Evolutionary conservation across 2,113 vertebrate genomes (phyloP).

Genomic region (Pterocles gutturalis): DNA sequence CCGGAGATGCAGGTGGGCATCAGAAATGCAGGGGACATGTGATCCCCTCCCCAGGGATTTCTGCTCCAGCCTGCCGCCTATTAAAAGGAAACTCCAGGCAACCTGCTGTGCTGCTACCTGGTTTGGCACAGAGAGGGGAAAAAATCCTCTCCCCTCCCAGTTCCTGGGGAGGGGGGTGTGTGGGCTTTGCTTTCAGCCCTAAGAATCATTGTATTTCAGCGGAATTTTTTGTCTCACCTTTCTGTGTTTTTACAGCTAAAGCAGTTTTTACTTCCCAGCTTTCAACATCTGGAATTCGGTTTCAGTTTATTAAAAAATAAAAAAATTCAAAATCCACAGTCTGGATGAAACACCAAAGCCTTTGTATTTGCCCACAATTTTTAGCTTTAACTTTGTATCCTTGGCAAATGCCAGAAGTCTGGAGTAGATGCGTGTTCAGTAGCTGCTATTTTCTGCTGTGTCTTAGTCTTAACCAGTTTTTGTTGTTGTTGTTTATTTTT

Average conservation of each 20-base stretch:
- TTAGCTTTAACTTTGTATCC: conserved; percentile 26
- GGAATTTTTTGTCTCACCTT: conserved; percentile 63
- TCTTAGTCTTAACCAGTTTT: background rate
- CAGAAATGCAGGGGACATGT: accelerated
- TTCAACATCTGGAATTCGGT: conserved; percentile 66
- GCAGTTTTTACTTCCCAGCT: conserved; percentile 62
- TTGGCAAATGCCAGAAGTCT: conserved; percentile 7
- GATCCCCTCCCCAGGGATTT: background rate
- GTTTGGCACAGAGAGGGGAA: background rate
- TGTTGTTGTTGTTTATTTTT: background rate
- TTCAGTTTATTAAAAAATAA: conserved; percentile 52
- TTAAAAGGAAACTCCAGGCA: background rate
- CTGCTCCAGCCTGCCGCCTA: background rate
- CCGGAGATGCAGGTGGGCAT: accelerated
- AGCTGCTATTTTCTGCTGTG: background rate
- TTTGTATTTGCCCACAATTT: conserved; percentile 39
- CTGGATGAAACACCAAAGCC: conserved; percentile 53
- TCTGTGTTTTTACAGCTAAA: conserved; percentile 59
- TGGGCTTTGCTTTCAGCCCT: background rate
- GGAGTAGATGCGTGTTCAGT: background rate
- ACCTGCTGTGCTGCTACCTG: background rate
- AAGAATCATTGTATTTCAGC: conserved; percentile 47
- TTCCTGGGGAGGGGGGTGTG: background rate
- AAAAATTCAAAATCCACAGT: background rate
- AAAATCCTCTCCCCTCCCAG: background rate